Evolutionary conservation across 2,113 vertebrate species (phyloP), one percentile per base, ranked within the genome.

Genomic region (Lepisosteus oculatus): DNA sequence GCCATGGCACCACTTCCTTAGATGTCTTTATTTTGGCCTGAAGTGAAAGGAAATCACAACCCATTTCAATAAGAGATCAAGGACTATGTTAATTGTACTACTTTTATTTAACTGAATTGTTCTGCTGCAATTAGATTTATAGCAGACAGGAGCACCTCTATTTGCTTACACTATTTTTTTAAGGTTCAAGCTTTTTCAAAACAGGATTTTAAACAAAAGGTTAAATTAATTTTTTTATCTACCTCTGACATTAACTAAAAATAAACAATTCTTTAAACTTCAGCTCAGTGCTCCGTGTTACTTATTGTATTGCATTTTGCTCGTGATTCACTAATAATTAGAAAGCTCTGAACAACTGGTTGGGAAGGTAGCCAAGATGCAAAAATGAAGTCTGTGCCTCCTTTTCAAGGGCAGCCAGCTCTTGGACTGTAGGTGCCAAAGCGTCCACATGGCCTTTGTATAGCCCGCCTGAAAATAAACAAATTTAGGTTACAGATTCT

Each of bases 331-430:
- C 5, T 51, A 2, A 17, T 14, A 45, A 76, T 95, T 84, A 99
- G 90, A 98, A 99, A 65, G 94, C 93, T 92, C 91, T 91, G 87
- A 99, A 99, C 70, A 96, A 92, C 86, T 99, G 96, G 90, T 99
- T 98, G 73, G 94, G 95, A 81, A 99, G 86, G 87, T 95, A 99
- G 82, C 96, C 94, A 74, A 99, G 90, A 65, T 98, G 95, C 70
- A 99, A 92, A 87, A 99, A 99, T 42, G 97, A 98, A 0, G 95
- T 95, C 81, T 99, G 97, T n/a, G 97, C 97, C 81, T 99, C 96
- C 78, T 92, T 95, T 84, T 99, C 97, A 17, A 99, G 94, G 84
- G 79, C 85, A 12, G 97, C 93, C 86, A 99, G 82, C 80, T 99
- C 97, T 76, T 94, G 93, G 57, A 99, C 97, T 0, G 97, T 97